A percentile compares a stretch with the other conserved stretches of the same genome.
phyloP scores from a whole-genome alignment of 2,888 invertebrate species.

The Orthosia gracilis region DNA sequence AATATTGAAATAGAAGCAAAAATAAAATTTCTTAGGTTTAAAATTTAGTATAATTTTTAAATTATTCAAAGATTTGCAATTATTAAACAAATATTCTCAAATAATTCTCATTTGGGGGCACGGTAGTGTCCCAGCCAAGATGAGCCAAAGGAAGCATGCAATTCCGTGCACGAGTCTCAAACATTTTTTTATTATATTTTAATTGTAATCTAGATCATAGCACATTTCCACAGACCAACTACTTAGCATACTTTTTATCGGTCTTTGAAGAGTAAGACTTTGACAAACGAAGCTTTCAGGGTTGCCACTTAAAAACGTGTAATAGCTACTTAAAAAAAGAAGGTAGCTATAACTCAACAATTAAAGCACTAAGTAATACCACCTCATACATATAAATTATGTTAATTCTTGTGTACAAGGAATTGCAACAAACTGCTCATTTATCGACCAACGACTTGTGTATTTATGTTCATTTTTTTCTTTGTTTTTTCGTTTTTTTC shows the following conservation, averaged over 20 bases:
- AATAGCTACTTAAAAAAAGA: background rate
- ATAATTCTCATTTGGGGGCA: background rate
- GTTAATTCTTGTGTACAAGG: constrained; percentile 58
- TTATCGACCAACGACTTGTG: constrained; percentile 60
- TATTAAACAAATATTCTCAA: background rate
- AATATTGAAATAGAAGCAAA: background rate
- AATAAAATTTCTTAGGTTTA: too few relatives aligned
- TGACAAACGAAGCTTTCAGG: constrained; percentile 25
- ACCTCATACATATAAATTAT: constrained; percentile 55
- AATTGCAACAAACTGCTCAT: constrained; percentile 57
- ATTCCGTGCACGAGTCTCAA: too few relatives aligned
- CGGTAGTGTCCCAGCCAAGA: background rate
- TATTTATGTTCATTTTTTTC: constrained; percentile 44
- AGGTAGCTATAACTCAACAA: constrained; percentile 15
- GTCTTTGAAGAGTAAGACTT: background rate
- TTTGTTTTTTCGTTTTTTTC: constrained; percentile 55
- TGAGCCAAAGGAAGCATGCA: background rate
- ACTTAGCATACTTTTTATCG: too few relatives aligned
- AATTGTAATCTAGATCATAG: background rate
- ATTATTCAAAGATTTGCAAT: background rate
- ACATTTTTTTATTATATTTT: too few relatives aligned
- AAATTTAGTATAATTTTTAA: too few relatives aligned
- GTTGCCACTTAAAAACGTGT: constrained; percentile 1
- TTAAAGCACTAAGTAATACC: constrained; percentile 22
- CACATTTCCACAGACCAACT: too few relatives aligned